phyloP scores from a whole-genome alignment of 2,888 invertebrate species.

The Tipula unca region DNA sequence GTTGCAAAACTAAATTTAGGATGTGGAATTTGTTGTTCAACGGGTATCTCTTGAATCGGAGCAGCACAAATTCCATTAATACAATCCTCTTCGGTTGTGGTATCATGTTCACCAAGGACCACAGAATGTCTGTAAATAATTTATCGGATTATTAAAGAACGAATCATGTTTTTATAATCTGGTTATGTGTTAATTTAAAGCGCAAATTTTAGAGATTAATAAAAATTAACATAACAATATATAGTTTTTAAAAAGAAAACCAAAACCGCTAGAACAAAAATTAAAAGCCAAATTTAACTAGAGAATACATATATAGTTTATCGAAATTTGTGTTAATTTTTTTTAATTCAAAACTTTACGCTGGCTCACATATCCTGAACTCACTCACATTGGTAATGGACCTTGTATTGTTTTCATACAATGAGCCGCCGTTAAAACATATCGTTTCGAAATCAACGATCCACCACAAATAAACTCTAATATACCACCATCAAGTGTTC shows the following conservation, averaged over 20 bases:
- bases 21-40: constrained; percentile 43
- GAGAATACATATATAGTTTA: no score
- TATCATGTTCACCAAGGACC: not conserved
- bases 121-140: not conserved
- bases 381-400: not conserved
- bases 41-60: constrained; percentile 37
- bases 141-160: no score
- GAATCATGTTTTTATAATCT: not conserved
- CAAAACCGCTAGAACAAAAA: no score
- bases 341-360: no score
- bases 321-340: no score
- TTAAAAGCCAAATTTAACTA: no score
- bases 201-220: no score
- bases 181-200: no score
- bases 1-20: constrained; percentile 41
- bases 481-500: constrained; percentile 27
- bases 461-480: constrained; percentile 31
- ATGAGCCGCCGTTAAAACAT: constrained; percentile 37
- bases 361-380: no score
- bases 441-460: constrained; percentile 33
- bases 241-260: no score
- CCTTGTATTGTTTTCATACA: constrained; percentile 28
- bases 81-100: not conserved
- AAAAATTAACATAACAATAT: no score
- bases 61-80: constrained; percentile 35